phyloP scores from a whole-genome alignment of 2,797 vertebrate species.

The Pyrrhura leucotis region DNA sequence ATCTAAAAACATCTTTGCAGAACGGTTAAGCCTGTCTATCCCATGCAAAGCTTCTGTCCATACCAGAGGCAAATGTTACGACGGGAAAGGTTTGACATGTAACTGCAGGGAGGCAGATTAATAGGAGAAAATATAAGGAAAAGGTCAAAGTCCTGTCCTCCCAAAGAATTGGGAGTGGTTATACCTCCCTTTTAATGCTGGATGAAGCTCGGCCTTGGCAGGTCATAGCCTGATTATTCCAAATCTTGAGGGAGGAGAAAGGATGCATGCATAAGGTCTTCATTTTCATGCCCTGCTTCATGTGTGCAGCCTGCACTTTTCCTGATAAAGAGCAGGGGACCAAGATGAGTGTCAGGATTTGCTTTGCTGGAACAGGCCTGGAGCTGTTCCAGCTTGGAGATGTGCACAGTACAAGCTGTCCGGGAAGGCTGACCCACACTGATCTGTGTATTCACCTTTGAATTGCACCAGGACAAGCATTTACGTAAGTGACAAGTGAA shows the following conservation, averaged over 20 bases:
- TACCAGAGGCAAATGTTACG: background rate
- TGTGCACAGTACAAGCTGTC: background rate
- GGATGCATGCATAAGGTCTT: background rate
- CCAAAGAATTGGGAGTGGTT: background rate
- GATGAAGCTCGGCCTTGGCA: background rate
- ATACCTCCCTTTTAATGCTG: background rate
- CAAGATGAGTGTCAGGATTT: background rate
- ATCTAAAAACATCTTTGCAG: background rate
- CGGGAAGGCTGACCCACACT: background rate
- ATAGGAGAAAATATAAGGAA: background rate
- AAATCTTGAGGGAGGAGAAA: background rate
- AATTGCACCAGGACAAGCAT: background rate
- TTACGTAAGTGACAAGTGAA: background rate
- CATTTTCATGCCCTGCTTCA: background rate
- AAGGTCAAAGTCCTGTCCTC: background rate
- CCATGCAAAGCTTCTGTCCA: background rate
- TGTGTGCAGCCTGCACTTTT: background rate
- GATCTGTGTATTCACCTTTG: background rate
- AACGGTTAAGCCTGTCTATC: background rate
- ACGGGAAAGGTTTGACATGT: background rate
- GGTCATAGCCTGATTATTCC: background rate
- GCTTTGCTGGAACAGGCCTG: background rate
- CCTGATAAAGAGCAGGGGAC: background rate
- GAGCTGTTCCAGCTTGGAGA: background rate
- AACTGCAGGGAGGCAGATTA: background rate